Conservation (phyloP, 2,113 vertebrate genomes). For the Odontophorus gujanensis region DNA sequence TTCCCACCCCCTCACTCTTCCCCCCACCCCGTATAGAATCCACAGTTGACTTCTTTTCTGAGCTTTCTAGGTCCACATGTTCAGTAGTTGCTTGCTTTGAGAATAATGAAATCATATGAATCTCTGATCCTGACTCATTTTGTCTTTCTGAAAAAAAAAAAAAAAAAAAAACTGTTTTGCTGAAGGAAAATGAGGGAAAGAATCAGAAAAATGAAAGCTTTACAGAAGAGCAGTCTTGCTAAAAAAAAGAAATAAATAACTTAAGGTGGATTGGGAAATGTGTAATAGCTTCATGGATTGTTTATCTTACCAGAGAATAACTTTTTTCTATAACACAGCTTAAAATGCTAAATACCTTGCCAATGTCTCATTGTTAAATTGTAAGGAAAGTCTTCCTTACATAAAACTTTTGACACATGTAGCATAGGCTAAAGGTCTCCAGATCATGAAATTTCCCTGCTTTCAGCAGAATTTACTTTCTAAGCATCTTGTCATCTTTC, state of each 20-base stretch:
- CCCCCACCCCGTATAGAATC: neutral
- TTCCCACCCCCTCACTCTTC: no score
- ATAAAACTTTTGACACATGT: neutral
- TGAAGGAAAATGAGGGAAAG: neutral
- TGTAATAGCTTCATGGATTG: neutral
- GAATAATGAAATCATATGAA: neutral
- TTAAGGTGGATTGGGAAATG: neutral
- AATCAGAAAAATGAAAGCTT: neutral
- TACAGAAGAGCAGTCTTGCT: neutral
- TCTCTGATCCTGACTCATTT: neutral
- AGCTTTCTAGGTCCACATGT: neutral
- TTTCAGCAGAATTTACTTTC: neutral
- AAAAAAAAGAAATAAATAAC: neutral
- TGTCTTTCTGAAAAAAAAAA: neutral
- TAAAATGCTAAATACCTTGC: conserved; percentile 2
- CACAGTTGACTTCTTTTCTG: neutral
- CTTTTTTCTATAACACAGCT: neutral
- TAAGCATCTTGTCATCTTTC: neutral
- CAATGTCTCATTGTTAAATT: neutral
- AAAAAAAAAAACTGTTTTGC: neutral
- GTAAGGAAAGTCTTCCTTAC: neutral
- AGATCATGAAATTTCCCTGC: neutral
- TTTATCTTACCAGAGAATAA: neutral
- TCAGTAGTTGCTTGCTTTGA: neutral
- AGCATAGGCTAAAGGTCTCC: neutral